phyloP scores from a whole-genome alignment of 2,113 vertebrate species.

The Okapia johnstoni region DNA sequence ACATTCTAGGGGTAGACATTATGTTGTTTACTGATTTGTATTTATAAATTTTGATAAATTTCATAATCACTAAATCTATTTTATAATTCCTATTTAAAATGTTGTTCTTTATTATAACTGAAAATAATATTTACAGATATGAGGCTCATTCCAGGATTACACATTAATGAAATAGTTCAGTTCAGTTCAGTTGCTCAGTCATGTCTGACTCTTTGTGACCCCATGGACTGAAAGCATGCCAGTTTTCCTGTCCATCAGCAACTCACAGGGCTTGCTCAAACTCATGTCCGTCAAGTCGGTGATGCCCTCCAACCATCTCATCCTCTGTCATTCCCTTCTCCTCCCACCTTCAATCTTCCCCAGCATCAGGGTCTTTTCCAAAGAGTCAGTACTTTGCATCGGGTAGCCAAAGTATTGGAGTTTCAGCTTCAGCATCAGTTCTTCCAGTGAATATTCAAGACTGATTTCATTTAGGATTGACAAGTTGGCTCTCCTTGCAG shows the following conservation, averaged over 20 bases:
- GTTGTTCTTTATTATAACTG: background rate
- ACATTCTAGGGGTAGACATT: background rate
- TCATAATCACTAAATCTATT: background rate
- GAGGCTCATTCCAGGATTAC: background rate
- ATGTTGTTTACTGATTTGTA: background rate
- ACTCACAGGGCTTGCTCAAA: background rate
- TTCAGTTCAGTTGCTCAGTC: background rate
- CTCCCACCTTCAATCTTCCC: background rate
- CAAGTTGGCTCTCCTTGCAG: background rate
- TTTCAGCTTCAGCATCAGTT: background rate
- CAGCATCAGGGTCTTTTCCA: background rate
- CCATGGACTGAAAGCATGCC: background rate
- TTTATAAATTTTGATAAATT: background rate
- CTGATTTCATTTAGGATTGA: background rate
- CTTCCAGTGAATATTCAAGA: background rate
- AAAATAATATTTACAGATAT: constrained; percentile 22
- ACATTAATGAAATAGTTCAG: background rate
- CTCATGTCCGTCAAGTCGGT: background rate
- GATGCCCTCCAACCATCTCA: background rate
- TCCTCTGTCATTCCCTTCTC: background rate
- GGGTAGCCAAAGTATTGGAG: background rate
- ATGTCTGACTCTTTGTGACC: background rate
- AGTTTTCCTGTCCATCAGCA: background rate
- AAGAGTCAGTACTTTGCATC: background rate
- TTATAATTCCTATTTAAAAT: background rate